Percentiles rank a stretch among this genome's conserved stretches.
Conservation (phyloP, 1,140 invertebrate genomes). For the Ylistrum balloti region DNA sequence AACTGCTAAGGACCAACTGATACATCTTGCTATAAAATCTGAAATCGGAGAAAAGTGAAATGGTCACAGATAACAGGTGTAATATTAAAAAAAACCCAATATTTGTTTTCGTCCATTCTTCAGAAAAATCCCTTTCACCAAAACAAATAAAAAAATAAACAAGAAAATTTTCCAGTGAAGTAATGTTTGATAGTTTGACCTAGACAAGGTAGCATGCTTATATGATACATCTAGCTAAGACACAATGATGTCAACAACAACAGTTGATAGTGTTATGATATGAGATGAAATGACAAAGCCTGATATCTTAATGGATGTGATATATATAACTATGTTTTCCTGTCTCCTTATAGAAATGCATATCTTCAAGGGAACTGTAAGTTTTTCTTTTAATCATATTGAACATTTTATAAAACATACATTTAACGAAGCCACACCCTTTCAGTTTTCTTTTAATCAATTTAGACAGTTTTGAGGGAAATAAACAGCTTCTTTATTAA, state of each 20-base stretch:
- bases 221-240: neutral
- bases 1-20: no score
- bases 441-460: no score
- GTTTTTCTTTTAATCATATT: neutral
- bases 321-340: neutral
- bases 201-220: neutral
- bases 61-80: neutral
- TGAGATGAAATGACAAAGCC: neutral
- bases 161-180: conserved; percentile 17
- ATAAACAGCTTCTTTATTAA: neutral
- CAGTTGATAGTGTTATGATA: neutral
- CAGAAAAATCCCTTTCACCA: neutral
- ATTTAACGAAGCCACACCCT: no score
- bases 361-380: neutral
- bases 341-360: neutral
- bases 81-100: neutral
- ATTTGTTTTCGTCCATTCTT: neutral
- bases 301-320: neutral
- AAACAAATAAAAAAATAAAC: conserved; percentile 37
- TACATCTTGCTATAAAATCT: no score
- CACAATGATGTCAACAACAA: neutral
- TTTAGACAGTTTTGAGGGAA: neutral
- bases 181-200: conserved; percentile 10
- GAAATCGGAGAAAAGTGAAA: no score
- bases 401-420: neutral